phyloP scores from a whole-genome alignment of 2,113 vertebrate genomes.

The Actenoides lindsayi region DNA sequence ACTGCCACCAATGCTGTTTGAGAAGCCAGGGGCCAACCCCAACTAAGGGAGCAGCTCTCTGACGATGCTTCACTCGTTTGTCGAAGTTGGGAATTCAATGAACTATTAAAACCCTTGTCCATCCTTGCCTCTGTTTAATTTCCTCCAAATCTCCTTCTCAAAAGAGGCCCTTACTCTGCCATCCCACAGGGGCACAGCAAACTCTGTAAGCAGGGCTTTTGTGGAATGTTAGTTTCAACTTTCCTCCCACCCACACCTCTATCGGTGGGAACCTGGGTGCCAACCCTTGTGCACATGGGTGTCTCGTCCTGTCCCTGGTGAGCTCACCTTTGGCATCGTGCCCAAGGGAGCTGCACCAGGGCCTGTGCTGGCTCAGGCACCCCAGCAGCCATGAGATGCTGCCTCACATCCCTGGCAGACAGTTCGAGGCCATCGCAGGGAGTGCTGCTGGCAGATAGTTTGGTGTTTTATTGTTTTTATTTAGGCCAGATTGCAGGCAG shows the following conservation, averaged over 20 bases:
- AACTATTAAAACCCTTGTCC: background rate
- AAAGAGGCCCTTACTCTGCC: background rate
- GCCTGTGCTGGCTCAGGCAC: background rate
- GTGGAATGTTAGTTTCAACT: background rate
- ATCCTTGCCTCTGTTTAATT: background rate
- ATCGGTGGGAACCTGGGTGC: background rate
- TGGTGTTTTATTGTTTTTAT: background rate
- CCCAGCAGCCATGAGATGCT: too few species aligned
- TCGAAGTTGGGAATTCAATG: background rate
- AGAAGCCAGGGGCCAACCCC: background rate
- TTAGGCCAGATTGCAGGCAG: background rate
- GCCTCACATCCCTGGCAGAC: background rate
- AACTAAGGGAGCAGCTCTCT: background rate
- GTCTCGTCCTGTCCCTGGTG: background rate
- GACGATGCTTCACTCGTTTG: background rate
- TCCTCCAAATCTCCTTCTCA: background rate
- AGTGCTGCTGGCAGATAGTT: background rate
- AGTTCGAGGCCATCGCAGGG: rapidly evolving
- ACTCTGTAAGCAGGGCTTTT: background rate
- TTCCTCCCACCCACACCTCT: background rate
- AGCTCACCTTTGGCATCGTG: background rate
- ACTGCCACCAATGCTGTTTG: rapidly evolving
- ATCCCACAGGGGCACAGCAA: background rate
- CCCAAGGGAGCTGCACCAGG: background rate
- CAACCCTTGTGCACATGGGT: too few species aligned